Evolutionary conservation across 2,888 invertebrate genomes (phyloP).

Genomic region (Cephalotes varians): DNA sequence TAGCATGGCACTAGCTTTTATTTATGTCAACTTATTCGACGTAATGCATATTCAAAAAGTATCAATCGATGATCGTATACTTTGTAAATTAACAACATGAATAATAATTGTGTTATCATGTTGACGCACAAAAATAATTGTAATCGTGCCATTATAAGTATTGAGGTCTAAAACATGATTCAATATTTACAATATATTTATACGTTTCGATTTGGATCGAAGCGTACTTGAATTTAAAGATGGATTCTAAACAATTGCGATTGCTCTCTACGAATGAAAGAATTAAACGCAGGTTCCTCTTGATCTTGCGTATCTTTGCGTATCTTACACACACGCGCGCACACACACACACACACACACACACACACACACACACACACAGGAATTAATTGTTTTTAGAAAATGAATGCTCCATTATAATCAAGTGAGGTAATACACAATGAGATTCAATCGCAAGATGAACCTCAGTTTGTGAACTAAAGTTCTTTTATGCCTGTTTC

Average conservation of each 20-base stretch:
- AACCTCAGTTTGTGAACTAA: not conserved
- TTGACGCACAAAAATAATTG: constrained; percentile 67
- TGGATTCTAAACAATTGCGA: not conserved
- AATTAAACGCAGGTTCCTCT: constrained; percentile 41
- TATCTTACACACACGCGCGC: not conserved
- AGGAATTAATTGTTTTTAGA: not conserved
- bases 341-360: not conserved
- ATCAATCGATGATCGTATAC: constrained; percentile 9
- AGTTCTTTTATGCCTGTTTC: constrained; percentile 24
- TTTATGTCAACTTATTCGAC: constrained; percentile 16
- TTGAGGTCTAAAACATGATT: constrained; percentile 57
- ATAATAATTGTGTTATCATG: constrained; percentile 21
- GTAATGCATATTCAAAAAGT: constrained; percentile 10
- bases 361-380: not conserved
- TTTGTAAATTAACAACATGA: not conserved
- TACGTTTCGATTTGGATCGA: constrained; percentile 45
- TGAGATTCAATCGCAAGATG: not conserved
- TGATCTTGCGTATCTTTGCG: not conserved
- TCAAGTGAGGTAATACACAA: no score
- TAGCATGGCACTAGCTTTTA: constrained; percentile 27
- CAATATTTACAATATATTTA: constrained; percentile 58
- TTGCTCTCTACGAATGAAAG: constrained; percentile 22
- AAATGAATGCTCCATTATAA: not conserved
- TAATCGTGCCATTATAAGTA: constrained; percentile 71
- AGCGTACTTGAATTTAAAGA: constrained; percentile 56